Conservation (phyloP, 2,113 vertebrate species). For the Oreotrochilus melanogaster region DNA sequence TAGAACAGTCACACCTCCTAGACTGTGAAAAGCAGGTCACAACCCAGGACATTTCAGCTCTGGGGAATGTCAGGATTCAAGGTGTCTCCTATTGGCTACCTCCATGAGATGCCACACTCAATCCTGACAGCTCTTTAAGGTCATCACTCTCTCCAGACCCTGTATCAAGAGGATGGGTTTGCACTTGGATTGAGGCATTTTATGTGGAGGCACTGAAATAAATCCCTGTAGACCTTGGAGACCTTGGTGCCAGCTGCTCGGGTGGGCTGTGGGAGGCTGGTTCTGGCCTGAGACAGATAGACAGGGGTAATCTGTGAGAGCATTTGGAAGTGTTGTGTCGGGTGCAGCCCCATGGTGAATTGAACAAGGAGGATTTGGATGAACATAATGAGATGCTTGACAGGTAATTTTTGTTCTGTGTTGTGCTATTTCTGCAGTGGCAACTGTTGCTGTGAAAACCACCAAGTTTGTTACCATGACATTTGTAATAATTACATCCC, state of each 20-base stretch:
- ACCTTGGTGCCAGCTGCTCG: not conserved
- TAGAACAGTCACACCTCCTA: not conserved
- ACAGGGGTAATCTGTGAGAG: not conserved
- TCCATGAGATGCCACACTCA: not conserved
- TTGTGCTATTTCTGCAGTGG: slow-evolving; percentile 72
- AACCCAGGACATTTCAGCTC: not conserved
- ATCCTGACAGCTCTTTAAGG: not conserved
- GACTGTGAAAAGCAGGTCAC: not conserved
- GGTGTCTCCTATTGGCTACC: not conserved
- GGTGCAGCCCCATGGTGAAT: slow-evolving; percentile 29
- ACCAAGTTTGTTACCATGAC: slow-evolving; percentile 73
- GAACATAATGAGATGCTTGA: slow-evolving; percentile 65
- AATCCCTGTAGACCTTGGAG: not conserved
- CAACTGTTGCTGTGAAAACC: slow-evolving; percentile 71
- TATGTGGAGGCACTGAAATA: not conserved
- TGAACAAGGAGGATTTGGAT: slow-evolving; percentile 52
- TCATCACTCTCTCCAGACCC: not conserved
- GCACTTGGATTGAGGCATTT: not conserved
- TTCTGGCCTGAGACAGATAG: not conserved
- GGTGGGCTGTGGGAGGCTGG: not conserved
- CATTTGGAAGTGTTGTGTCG: slow-evolving; percentile 37
- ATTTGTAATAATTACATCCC: slow-evolving; percentile 75
- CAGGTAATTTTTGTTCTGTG: slow-evolving; percentile 74
- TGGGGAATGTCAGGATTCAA: not conserved
- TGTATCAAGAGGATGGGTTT: not conserved